These are phyloP conservation scores for Drosophila biarmipes DNA, from an alignment of 1,140 invertebrate species.

Conservation along the genomic window DNA sequence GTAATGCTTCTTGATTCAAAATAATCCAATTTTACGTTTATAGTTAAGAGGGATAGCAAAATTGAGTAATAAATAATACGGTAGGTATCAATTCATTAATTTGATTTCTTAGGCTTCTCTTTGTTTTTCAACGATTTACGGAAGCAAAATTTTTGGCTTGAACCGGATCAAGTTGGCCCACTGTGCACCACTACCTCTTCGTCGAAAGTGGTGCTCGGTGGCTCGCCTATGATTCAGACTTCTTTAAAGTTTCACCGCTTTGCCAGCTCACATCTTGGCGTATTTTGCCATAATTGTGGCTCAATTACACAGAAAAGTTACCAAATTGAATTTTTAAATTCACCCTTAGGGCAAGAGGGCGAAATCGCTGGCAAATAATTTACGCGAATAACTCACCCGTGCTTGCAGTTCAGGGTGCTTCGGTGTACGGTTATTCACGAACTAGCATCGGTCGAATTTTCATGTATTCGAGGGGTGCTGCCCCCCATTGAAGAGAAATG, in stretches of 20 bases:
- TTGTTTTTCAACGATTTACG: no score
- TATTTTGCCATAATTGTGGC: constrained; percentile 70
- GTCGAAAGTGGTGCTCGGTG: constrained; percentile 52
- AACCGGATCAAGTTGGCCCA: neutral
- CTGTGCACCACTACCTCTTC: neutral
- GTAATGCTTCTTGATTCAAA: no score
- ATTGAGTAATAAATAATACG: no score
- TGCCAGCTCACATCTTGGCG: constrained; percentile 38
- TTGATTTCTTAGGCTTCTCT: no score
- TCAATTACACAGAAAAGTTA: constrained; percentile 82
- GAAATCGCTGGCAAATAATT: constrained; percentile 68
- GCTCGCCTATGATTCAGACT: constrained; percentile 76
- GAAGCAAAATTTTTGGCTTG: no score
- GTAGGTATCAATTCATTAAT: no score
- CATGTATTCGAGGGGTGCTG: constrained; percentile 35
- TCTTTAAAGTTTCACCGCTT: constrained; percentile 63
- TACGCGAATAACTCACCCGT: constrained; percentile 35
- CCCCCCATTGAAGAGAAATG: constrained; percentile 22
- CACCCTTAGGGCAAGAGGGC: constrained; percentile 23
- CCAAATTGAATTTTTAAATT: constrained; percentile 83
- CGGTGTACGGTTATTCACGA: constrained; percentile 56
- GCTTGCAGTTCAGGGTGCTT: constrained; percentile 26
- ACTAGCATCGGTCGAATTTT: constrained; percentile 61
- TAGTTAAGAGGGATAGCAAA: no score
- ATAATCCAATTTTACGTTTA: no score